Percentiles rank a stretch among this genome's conserved stretches.
phyloP scores from a whole-genome alignment of 2,113 vertebrate species.

The Bostrychus sinensis region DNA sequence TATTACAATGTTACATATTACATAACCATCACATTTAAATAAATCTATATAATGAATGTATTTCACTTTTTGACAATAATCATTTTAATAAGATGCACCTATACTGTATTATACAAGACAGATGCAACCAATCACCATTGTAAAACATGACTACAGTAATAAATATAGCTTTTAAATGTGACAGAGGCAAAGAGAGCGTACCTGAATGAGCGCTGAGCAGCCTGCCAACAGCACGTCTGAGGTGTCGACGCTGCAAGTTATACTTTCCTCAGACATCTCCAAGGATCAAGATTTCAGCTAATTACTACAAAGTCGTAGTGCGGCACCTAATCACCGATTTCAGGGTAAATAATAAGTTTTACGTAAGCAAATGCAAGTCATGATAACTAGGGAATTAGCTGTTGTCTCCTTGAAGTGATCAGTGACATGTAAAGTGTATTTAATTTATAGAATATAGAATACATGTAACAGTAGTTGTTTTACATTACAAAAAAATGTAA shows the following conservation, averaged over 20 bases:
- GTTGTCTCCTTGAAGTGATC: no score
- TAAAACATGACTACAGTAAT: background rate
- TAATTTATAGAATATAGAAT: no score
- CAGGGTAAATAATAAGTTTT: background rate
- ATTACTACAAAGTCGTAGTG: background rate
- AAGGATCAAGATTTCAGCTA: conserved; percentile 17
- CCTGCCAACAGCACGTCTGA: background rate
- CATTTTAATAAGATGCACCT: no score
- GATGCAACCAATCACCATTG: background rate
- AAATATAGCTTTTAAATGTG: background rate
- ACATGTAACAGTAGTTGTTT: no score
- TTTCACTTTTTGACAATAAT: no score
- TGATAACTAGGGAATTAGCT: no score
- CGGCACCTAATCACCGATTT: background rate
- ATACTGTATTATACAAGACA: background rate
- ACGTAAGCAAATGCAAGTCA: no score
- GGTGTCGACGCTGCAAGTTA: background rate
- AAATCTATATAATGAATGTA: no score
- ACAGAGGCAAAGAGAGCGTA: background rate
- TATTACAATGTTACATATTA: no score
- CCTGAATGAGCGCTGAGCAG: background rate
- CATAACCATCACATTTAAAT: no score
- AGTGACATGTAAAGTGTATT: no score
- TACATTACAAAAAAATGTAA: no score
- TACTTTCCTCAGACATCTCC: conserved; percentile 20